phyloP scores from a whole-genome alignment of 2,888 invertebrate species.

The Miltochrista miniata region DNA sequence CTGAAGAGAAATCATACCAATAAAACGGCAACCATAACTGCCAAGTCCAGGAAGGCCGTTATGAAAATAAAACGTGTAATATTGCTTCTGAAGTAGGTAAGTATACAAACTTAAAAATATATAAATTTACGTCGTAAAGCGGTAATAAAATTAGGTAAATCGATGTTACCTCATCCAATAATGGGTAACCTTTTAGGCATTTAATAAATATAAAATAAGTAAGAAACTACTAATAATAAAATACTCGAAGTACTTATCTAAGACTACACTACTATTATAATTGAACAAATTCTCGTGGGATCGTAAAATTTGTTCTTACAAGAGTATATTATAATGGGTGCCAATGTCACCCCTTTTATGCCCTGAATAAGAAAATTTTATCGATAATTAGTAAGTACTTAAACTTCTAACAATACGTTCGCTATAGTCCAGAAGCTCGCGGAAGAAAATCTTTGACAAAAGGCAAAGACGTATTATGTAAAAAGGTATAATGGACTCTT shows the following conservation, averaged over 20 bases:
- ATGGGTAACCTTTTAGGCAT: neutral
- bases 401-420: constrained; percentile 47
- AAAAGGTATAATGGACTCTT: no score
- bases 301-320: constrained; percentile 39
- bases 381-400: constrained; percentile 42
- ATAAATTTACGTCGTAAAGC: no score
- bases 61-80: no score
- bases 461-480: no score
- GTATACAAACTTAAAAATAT: neutral
- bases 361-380: constrained; percentile 43
- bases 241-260: constrained; percentile 8
- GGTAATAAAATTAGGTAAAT: neutral
- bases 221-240: constrained; percentile 6
- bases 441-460: no score
- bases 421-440: constrained; percentile 31
- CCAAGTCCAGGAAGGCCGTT: no score
- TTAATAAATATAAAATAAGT: neutral
- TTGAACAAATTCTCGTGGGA: constrained; percentile 21
- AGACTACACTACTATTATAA: constrained; percentile 12
- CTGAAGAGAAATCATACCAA: no score
- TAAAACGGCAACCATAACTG: no score
- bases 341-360: constrained; percentile 18
- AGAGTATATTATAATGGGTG: constrained; percentile 32
- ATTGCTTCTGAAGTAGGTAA: no score
- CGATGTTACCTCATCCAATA: no score